phyloP scores from a whole-genome alignment of 2,888 invertebrate species.

The Lydus trimaculatus region DNA sequence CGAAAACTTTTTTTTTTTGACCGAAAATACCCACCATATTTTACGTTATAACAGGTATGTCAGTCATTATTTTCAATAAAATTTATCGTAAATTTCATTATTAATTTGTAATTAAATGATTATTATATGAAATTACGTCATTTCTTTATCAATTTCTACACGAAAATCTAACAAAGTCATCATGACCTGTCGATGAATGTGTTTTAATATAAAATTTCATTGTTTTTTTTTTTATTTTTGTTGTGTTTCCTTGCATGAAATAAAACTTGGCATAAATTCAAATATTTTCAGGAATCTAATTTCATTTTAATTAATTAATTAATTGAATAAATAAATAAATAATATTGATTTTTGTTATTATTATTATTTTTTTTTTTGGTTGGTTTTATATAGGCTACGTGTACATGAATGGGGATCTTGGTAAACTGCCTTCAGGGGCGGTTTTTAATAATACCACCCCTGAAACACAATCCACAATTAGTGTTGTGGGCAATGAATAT shows the following conservation, averaged over 20 bases:
- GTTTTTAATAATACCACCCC: conserved; percentile 75
- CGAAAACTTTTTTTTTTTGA: conserved; percentile 35
- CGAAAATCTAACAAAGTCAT: conserved; percentile 1
- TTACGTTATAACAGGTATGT: conserved; percentile 58
- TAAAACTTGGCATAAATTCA: not conserved
- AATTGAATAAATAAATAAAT: too few relatives aligned
- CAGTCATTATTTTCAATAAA: not conserved
- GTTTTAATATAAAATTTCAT: not conserved
- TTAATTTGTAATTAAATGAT: not conserved
- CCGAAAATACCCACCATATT: conserved; percentile 54
- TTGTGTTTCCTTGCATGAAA: too few relatives aligned
- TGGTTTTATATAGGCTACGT: conserved; percentile 69
- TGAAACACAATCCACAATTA: conserved; percentile 60
- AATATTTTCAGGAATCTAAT: not conserved
- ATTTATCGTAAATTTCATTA: not conserved
- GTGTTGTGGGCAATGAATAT: conserved; percentile 46
- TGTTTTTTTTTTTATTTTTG: not conserved
- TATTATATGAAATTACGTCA: not conserved
- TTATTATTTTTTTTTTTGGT: not conserved
- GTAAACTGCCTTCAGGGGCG: conserved; percentile 76
- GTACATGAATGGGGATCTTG: conserved; percentile 86
- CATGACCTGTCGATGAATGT: not conserved
- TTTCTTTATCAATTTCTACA: not conserved
- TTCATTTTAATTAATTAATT: not conserved
- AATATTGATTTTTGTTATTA: not conserved